phyloP scores from a whole-genome alignment of 92 coral and sea anemone genomes.

The Parazoanthus darwini region DNA sequence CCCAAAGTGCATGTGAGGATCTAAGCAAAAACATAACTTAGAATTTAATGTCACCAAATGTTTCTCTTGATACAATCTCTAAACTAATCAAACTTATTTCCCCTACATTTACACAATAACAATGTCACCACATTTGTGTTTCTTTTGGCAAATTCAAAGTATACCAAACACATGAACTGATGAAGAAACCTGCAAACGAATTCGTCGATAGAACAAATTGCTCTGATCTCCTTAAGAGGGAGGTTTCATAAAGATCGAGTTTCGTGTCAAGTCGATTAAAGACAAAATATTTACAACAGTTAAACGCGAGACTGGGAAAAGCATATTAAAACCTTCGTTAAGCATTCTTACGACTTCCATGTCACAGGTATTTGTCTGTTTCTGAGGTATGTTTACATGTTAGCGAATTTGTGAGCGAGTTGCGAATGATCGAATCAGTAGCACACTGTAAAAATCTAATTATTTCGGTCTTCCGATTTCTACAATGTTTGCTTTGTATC shows the following conservation, averaged over 20 bases:
- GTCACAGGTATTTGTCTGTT: conserved; percentile 29
- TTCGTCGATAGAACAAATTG: neutral
- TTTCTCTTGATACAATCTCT: neutral
- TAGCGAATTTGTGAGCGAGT: conserved; percentile 14
- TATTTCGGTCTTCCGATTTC: neutral
- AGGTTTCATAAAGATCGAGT: neutral
- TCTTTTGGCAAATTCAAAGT: neutral
- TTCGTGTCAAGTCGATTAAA: neutral
- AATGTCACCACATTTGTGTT: neutral
- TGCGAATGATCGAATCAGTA: conserved; percentile 36
- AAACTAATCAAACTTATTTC: neutral
- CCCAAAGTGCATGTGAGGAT: neutral
- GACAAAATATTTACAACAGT: neutral
- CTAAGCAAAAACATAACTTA: neutral
- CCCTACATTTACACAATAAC: neutral
- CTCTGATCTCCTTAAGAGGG: neutral
- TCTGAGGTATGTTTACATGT: conserved; percentile 32
- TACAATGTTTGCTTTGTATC: neutral
- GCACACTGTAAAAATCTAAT: neutral
- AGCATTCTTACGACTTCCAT: conserved; percentile 37
- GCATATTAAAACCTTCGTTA: conserved; percentile 31
- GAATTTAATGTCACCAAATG: neutral
- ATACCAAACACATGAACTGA: neutral
- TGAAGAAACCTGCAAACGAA: neutral
- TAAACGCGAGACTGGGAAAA: neutral